Evolutionary conservation across 2,797 vertebrate species (phyloP).

Genomic region (Crocodylus rhombifer): DNA sequence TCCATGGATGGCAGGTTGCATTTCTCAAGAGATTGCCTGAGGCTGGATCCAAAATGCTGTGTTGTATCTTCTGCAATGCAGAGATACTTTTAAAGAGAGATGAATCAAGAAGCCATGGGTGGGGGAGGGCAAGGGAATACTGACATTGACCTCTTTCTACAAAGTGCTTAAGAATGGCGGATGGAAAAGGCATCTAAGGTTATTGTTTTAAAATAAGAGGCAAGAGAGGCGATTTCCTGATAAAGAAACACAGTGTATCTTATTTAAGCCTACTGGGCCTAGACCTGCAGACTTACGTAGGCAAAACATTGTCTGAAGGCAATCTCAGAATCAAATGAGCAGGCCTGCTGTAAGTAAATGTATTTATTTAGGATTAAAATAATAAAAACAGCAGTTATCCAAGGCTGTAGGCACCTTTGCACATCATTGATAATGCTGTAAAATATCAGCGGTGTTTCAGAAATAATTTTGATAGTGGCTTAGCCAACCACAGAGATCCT

Average conservation of each 20-base stretch:
- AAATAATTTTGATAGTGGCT: constrained; percentile 36
- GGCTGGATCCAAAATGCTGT: background rate
- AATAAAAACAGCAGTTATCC: background rate
- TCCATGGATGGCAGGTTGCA: background rate
- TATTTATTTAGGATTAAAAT: background rate
- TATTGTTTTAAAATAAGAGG: background rate
- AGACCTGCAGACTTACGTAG: background rate
- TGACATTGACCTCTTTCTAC: background rate
- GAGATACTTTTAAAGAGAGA: background rate
- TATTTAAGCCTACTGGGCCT: background rate
- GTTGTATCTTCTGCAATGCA: background rate
- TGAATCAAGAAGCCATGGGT: background rate
- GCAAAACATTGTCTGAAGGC: background rate
- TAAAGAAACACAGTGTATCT: background rate
- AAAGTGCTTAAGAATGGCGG: background rate
- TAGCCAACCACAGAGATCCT: background rate
- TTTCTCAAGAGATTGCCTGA: background rate
- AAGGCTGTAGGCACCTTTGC: background rate
- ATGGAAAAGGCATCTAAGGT: background rate
- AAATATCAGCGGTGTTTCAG: background rate
- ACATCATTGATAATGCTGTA: constrained; percentile 25
- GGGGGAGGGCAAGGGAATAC: background rate
- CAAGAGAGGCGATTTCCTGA: constrained; percentile 14
- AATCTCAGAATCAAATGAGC: background rate
- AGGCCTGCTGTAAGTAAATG: background rate